phyloP scores from a whole-genome alignment of 1,140 invertebrate genomes.

The Magallana ariakensis region DNA sequence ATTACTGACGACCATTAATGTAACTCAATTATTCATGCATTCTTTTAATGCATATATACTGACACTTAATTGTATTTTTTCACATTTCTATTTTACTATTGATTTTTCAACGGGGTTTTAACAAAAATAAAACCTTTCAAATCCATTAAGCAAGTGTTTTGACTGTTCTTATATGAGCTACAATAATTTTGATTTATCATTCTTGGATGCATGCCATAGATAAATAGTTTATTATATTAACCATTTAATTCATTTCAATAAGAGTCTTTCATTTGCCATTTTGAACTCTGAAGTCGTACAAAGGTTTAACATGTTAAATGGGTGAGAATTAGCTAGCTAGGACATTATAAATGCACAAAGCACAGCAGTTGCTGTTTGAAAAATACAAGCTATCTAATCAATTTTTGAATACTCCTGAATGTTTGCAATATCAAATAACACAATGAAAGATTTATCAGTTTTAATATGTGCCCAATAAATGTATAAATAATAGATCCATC shows the following conservation, averaged over 20 bases:
- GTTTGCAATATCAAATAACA: too few species aligned
- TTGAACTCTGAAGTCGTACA: too few species aligned
- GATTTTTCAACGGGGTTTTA: conserved; percentile 2
- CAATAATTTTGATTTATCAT: not conserved
- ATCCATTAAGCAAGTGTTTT: not conserved
- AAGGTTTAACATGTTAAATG: too few species aligned
- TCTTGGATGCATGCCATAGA: not conserved
- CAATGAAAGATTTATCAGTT: not conserved
- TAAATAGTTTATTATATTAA: not conserved
- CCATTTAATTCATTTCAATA: too few species aligned
- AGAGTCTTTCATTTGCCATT: too few species aligned
- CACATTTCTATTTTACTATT: not conserved
- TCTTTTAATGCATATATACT: not conserved
- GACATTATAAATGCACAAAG: too few species aligned
- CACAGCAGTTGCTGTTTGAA: too few species aligned
- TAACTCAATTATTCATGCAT: not conserved
- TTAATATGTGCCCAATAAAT: conserved; percentile 1
- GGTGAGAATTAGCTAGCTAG: too few species aligned
- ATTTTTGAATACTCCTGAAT: too few species aligned
- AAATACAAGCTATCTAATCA: too few species aligned
- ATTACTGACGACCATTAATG: not conserved
- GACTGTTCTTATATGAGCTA: not conserved
- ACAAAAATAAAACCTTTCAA: not conserved
- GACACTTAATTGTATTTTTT: not conserved
- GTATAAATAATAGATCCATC: not conserved